Conservation (phyloP, 2,888 invertebrate species). For the Lochmaea capreae region DNA sequence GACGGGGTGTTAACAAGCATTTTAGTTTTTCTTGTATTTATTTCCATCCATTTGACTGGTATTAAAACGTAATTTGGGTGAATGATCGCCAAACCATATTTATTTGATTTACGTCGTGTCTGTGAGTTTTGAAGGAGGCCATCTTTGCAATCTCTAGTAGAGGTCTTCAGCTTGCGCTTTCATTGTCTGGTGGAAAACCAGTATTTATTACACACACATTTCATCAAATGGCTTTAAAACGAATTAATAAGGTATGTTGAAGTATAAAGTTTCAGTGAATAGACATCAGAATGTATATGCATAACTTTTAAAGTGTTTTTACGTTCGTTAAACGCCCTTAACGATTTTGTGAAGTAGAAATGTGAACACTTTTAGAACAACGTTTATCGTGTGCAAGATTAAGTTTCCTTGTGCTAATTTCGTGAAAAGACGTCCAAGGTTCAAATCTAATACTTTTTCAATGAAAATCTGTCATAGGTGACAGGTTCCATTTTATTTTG, state of each 20-base stretch:
- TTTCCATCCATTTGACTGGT: slow-evolving; percentile 43
- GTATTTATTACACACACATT: slow-evolving; percentile 77
- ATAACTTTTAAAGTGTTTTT: slow-evolving; percentile 50
- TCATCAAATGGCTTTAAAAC: slow-evolving; percentile 94
- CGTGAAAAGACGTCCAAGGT: slow-evolving; percentile 29
- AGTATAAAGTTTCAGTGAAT: slow-evolving; percentile 54
- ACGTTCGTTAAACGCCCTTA: slow-evolving; percentile 67
- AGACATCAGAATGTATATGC: slow-evolving; percentile 47
- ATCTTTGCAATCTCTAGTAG: slow-evolving; percentile 88
- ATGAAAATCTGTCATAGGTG: slow-evolving; percentile 39
- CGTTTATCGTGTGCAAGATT: slow-evolving; percentile 42
- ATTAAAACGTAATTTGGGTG: slow-evolving; percentile 39
- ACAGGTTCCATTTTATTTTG: slow-evolving; percentile 38
- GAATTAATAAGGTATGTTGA: slow-evolving; percentile 93
- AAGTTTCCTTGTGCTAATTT: slow-evolving; percentile 38
- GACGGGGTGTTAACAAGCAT: slow-evolving; percentile 45
- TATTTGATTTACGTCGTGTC: slow-evolving; percentile 77
- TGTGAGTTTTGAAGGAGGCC: slow-evolving; percentile 84
- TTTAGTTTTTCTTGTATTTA: slow-evolving; percentile 51
- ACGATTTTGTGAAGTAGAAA: slow-evolving; percentile 73
- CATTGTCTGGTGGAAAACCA: slow-evolving; percentile 85
- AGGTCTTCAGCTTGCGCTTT: slow-evolving; percentile 86
- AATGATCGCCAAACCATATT: slow-evolving; percentile 51
- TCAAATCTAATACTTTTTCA: slow-evolving; percentile 30
- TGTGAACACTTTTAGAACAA: slow-evolving; percentile 75